A percentile compares a stretch with the other conserved stretches of the same genome.
These are phyloP conservation scores for Cephalopterus ornatus DNA, from an alignment of 2,113 vertebrate genomes.

Conservation along the genomic window DNA sequence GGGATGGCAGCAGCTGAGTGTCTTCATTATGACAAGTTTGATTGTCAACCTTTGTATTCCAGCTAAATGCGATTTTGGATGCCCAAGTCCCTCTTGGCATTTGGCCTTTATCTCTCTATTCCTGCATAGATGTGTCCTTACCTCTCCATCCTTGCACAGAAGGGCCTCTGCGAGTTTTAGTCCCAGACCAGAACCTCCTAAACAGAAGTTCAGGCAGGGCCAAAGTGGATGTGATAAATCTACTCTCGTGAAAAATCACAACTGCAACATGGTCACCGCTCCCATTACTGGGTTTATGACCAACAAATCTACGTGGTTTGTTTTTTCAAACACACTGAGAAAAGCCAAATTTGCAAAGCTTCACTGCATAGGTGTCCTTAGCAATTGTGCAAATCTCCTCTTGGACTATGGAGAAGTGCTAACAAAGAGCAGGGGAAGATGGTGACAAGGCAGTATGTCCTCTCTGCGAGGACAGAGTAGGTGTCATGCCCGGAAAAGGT, in stretches of 20 bases:
- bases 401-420: not conserved
- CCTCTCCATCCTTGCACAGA: not conserved
- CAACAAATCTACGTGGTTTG: not conserved
- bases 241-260: not conserved
- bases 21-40: not conserved
- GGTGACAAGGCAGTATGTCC: not conserved
- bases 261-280: not conserved
- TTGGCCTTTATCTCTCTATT: not conserved
- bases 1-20: not conserved
- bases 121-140: not conserved
- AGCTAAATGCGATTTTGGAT: not conserved
- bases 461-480: not conserved
- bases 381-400: not conserved
- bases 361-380: accelerated
- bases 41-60: not conserved
- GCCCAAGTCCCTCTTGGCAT: not conserved
- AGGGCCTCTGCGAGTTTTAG: not conserved
- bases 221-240: not conserved
- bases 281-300: not conserved
- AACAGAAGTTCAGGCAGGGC: not conserved
- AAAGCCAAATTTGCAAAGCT: not conserved
- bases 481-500: not conserved
- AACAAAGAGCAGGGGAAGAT: not conserved
- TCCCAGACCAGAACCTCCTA: not conserved
- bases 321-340: accelerated